A percentile compares a stretch with the other conserved stretches of the same genome.
These are phyloP conservation scores for Prochilodus magdalenae DNA, from an alignment of 2,113 vertebrate species.

Conservation along the genomic window DNA sequence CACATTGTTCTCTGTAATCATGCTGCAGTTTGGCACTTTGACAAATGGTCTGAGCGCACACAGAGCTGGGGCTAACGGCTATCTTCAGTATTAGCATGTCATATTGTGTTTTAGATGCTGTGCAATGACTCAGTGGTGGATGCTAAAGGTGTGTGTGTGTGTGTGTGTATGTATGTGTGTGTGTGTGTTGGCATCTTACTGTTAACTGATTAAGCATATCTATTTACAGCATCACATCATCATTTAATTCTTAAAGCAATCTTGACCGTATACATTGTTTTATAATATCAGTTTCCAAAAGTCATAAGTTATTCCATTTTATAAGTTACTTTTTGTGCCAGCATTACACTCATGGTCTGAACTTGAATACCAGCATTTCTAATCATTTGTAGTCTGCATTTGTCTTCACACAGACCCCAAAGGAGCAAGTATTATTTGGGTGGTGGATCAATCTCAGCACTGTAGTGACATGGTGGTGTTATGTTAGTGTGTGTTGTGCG, in stretches of 20 bases:
- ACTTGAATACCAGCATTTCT: slow-evolving; percentile 15
- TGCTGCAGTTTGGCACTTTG: slow-evolving; percentile 69
- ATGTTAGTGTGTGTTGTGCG: too few species aligned
- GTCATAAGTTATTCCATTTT: slow-evolving; percentile 22
- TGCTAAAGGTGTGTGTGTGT: slow-evolving; percentile 1
- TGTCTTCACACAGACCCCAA: too few species aligned
- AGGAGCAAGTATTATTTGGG: too few species aligned
- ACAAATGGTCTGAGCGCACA: slow-evolving; percentile 54
- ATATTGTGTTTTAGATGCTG: slow-evolving; percentile 25
- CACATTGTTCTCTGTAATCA: slow-evolving; percentile 69
- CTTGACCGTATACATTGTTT: slow-evolving; percentile 21
- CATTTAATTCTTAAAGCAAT: not conserved
- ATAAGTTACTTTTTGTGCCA: slow-evolving; percentile 21
- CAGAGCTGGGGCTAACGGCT: slow-evolving; percentile 34
- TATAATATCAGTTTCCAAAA: slow-evolving; percentile 13
- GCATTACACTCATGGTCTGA: too few species aligned
- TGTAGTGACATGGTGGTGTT: too few species aligned
- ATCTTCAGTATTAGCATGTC: slow-evolving; percentile 31
- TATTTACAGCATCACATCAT: not conserved
- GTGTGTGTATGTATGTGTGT: not conserved
- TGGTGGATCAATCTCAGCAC: too few species aligned
- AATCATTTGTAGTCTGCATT: too few species aligned
- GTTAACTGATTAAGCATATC: not conserved
- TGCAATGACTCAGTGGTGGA: slow-evolving; percentile 19
- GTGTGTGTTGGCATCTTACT: not conserved